A percentile compares a stretch with the other conserved stretches of the same genome.
phyloP scores from a whole-genome alignment of 1,140 invertebrate genomes.

The Drosophila lacertosa region DNA sequence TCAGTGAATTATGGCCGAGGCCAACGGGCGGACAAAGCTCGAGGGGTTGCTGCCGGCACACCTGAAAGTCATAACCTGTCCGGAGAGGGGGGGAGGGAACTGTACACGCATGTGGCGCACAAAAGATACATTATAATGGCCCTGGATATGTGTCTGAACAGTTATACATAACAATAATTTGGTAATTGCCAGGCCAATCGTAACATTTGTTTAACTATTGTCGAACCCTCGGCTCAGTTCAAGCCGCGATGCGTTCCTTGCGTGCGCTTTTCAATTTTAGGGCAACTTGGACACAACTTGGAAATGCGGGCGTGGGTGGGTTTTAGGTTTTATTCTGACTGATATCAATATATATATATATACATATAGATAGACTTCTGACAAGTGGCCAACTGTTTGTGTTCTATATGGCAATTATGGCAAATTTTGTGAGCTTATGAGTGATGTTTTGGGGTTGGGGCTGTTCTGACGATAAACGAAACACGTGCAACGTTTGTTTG shows the following conservation, averaged over 20 bases:
- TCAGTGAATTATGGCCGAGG: constrained; percentile 58
- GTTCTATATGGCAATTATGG: constrained; percentile 67
- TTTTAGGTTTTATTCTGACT: constrained; percentile 11
- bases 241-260: constrained; percentile 51
- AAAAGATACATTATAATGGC: constrained; percentile 77
- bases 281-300: constrained; percentile 45
- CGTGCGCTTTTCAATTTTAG: constrained; percentile 76
- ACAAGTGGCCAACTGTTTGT: constrained; percentile 65
- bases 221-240: not conserved
- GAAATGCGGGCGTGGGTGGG: constrained; percentile 30
- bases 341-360: constrained; percentile 33
- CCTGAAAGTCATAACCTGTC: constrained; percentile 76
- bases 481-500: constrained; percentile 49
- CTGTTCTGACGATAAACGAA: constrained; percentile 38
- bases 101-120: constrained; percentile 70
- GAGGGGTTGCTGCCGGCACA: constrained; percentile 61
- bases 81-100: no score
- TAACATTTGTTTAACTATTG: constrained; percentile 68
- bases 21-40: not conserved
- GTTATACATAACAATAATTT: constrained; percentile 82
- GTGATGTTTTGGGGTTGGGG: constrained; percentile 56
- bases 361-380: constrained; percentile 15
- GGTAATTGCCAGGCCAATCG: constrained; percentile 81
- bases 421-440: constrained; percentile 60
- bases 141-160: constrained; percentile 62